A percentile compares a stretch with the other conserved stretches of the same genome.
These are phyloP conservation scores for Julus scanicus DNA, from an alignment of 2,888 invertebrate genomes.

Conservation along the genomic window DNA sequence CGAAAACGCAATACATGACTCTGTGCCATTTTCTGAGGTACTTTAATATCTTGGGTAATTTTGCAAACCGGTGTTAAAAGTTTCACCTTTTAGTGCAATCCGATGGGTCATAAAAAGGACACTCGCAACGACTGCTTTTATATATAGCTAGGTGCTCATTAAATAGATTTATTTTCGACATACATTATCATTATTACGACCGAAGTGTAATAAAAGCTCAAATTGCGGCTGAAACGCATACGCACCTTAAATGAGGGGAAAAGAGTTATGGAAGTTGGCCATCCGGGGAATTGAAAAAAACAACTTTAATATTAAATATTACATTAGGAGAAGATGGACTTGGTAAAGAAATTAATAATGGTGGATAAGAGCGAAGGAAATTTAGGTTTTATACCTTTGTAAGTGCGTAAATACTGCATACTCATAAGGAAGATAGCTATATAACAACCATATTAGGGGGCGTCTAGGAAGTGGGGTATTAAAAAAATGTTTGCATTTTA, in stretches of 20 bases:
- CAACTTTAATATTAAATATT: conserved; percentile 29
- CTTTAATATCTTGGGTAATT: conserved; percentile 29
- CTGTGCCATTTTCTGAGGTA: background rate
- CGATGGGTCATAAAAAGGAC: conserved; percentile 2
- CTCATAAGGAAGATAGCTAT: background rate
- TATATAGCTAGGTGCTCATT: conserved; percentile 8
- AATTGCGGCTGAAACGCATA: conserved; percentile 22
- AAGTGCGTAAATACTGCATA: background rate
- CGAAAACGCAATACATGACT: background rate
- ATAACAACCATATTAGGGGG: background rate
- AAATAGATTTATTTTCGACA: conserved; percentile 39
- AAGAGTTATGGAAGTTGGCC: conserved; percentile 23
- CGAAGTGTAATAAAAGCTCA: conserved; percentile 27
- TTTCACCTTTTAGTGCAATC: conserved; percentile 35
- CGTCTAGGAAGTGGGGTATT: conserved; percentile 28
- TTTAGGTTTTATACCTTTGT: background rate
- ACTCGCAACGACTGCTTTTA: background rate
- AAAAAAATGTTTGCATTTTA: conserved; percentile 6
- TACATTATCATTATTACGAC: conserved; percentile 42
- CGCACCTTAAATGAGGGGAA: conserved; percentile 1
- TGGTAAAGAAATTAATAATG: background rate
- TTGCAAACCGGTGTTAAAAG: conserved; percentile 30
- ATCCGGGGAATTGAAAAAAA: conserved; percentile 8
- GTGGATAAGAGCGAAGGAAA: background rate
- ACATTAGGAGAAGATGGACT: background rate